These are phyloP conservation scores for Buceros bicornis DNA, from an alignment of 2,797 vertebrate species.

Conservation along the genomic window DNA sequence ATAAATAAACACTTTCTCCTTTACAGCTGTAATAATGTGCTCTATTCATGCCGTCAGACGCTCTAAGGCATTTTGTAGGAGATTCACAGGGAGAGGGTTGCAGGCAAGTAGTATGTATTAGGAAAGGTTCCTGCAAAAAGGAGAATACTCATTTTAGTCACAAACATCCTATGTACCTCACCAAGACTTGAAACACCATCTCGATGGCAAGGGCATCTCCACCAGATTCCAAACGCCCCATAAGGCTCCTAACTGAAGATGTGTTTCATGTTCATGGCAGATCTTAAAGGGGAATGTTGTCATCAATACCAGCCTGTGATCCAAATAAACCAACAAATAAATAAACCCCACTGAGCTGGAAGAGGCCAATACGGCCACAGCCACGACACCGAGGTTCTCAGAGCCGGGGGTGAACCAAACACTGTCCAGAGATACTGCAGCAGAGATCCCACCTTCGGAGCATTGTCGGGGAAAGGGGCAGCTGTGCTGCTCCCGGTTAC, in stretches of 20 bases:
- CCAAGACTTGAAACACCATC: neutral
- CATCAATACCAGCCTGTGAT: neutral
- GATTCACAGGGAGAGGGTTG: neutral
- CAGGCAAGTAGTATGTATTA: neutral
- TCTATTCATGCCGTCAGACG: constrained; percentile 34
- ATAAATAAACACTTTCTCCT: neutral
- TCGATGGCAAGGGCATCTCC: neutral
- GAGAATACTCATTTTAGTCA: neutral
- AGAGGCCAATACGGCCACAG: neutral
- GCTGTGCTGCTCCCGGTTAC: neutral
- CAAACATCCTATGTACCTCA: fast-evolving
- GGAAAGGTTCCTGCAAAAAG: neutral
- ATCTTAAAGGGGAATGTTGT: neutral
- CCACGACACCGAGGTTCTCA: neutral
- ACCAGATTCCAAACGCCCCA: neutral
- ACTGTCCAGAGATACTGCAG: neutral
- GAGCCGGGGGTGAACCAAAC: neutral
- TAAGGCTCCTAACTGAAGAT: neutral
- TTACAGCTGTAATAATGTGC: neutral
- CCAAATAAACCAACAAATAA: neutral
- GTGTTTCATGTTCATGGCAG: neutral
- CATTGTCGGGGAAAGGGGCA: neutral
- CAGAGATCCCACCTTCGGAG: neutral
- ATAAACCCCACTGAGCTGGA: neutral
- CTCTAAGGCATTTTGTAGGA: neutral